A percentile compares a stretch with the other conserved stretches of the same genome.
Evolutionary conservation across 2,113 vertebrate genomes (phyloP).

Genomic region (Bubo scandiacus): DNA sequence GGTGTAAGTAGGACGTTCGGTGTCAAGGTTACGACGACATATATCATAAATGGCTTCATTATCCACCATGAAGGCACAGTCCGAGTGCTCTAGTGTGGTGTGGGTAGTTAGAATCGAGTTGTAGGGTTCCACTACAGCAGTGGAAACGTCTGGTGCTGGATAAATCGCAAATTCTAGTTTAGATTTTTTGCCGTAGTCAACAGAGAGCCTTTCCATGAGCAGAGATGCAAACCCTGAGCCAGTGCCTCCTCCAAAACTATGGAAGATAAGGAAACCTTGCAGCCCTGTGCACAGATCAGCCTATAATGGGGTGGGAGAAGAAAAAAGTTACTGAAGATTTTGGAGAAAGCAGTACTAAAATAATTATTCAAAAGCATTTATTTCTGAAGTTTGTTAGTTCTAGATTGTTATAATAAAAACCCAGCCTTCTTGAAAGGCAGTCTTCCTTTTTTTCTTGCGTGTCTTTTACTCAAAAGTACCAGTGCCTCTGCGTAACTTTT

Average conservation of each 20-base stretch:
- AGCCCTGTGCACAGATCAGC: conserved; percentile 68
- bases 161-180: conserved; percentile 72
- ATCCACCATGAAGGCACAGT: conserved; percentile 76
- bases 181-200: conserved; percentile 72
- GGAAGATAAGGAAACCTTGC: conserved; percentile 75
- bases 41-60: conserved; percentile 73
- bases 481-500: background rate
- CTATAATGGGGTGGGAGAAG: background rate
- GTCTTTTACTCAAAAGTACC: background rate
- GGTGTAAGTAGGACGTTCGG: conserved; percentile 71
- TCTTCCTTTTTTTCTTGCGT: background rate
- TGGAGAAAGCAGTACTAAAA: background rate
- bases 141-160: conserved; percentile 73
- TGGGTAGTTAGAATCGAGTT: conserved; percentile 83
- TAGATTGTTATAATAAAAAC: background rate
- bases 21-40: conserved; percentile 72
- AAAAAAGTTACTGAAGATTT: background rate
- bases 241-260: conserved; percentile 71
- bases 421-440: background rate
- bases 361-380: background rate
- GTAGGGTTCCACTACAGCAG: conserved; percentile 73
- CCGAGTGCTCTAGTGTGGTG: conserved; percentile 83
- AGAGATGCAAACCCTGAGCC: conserved; percentile 73
- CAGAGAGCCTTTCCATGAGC: conserved; percentile 74
- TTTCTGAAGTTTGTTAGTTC: background rate